These are phyloP conservation scores for Listronotus oregonensis DNA, from an alignment of 1,140 invertebrate genomes.

Conservation along the genomic window DNA sequence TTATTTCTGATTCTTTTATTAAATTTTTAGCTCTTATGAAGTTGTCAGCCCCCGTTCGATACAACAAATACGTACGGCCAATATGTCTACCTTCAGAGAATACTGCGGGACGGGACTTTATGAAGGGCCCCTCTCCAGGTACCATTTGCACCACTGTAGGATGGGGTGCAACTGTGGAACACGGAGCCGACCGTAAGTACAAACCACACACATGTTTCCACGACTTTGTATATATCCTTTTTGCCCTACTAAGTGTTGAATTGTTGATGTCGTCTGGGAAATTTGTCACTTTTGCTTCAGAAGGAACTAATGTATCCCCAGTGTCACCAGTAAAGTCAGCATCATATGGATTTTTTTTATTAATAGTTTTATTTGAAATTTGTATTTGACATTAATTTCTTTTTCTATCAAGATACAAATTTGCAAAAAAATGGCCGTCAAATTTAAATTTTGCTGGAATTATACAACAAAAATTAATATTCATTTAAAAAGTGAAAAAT, in stretches of 20 bases:
- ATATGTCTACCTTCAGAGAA: constrained; percentile 69
- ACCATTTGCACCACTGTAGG: constrained; percentile 74
- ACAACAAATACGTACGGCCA: constrained; percentile 79
- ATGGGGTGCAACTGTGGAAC: constrained; percentile 76
- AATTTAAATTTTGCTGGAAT: too few species aligned
- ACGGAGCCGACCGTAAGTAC: constrained; percentile 74
- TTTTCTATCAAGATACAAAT: too few species aligned
- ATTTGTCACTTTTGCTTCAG: too few species aligned
- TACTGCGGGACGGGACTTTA: constrained; percentile 61
- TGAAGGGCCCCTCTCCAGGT: constrained; percentile 63
- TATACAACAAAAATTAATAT: too few species aligned
- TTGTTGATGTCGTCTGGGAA: background rate
- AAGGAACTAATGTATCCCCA: too few species aligned
- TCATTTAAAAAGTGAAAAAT: too few species aligned
- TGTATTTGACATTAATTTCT: too few species aligned
- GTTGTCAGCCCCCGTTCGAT: constrained; percentile 68
- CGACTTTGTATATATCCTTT: background rate
- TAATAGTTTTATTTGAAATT: too few species aligned
- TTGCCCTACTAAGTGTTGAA: background rate
- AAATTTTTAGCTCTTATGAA: constrained; percentile 64
- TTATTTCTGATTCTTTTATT: too few species aligned
- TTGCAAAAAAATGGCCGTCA: too few species aligned
- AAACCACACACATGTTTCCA: background rate
- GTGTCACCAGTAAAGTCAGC: too few species aligned
- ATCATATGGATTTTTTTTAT: too few species aligned